phyloP scores from a whole-genome alignment of 2,888 invertebrate genomes.

The Balanococcus diminutus region DNA sequence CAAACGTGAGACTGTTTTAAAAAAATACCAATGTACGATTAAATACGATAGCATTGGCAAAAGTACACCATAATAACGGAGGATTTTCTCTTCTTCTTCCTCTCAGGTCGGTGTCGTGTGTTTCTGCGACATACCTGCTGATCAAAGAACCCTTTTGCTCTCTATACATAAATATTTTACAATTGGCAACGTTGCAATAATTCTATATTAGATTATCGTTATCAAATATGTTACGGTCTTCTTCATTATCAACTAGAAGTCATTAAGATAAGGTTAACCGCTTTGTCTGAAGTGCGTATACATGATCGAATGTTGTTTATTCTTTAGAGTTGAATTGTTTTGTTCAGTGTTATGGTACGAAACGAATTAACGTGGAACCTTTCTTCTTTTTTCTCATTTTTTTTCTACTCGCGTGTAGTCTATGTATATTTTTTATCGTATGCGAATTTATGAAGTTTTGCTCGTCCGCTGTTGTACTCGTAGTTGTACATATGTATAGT shows the following conservation, averaged over 20 bases:
- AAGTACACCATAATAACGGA: background rate
- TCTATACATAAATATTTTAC: background rate
- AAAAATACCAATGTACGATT: background rate
- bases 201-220: slow-evolving; percentile 32
- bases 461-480: background rate
- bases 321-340: slow-evolving; percentile 31
- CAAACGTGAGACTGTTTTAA: slow-evolving; percentile 23
- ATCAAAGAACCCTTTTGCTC: background rate
- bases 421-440: background rate
- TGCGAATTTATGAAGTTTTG: slow-evolving; percentile 20
- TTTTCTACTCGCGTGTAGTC: background rate
- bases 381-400: background rate
- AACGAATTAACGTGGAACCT: slow-evolving; percentile 10
- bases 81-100: background rate
- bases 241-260: slow-evolving; percentile 46
- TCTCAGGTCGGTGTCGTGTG: background rate
- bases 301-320: slow-evolving; percentile 43
- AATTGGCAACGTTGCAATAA: slow-evolving; percentile 39
- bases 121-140: background rate
- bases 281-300: slow-evolving; percentile 46
- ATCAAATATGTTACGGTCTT: slow-evolving; percentile 43
- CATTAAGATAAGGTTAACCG: slow-evolving; percentile 51
- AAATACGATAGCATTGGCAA: background rate
- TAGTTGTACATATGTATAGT: background rate
- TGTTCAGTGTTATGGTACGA: background rate